Base-by-base conservation (phyloP, 2,888 invertebrate genomes). In the Hemaris fuciformis region DNA sequence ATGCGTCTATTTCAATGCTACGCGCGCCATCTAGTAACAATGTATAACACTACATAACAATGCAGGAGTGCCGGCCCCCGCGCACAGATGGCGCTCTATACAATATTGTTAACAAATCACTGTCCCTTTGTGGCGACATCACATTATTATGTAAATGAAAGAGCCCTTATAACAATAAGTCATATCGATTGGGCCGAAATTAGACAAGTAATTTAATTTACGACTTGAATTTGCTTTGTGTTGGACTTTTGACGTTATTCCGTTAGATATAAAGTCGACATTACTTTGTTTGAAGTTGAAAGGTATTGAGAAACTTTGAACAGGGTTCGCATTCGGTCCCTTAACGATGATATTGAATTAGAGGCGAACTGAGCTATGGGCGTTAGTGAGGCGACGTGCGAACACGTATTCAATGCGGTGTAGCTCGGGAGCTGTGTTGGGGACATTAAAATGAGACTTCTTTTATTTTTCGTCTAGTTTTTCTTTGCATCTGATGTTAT, bases 181-280 rank as follows among this genome's bases (percentile, higher is more conserved):
- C 23, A 58, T 53, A 53, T 53, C 42, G 58, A 42, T 58, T 43
- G 42, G 5, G 58, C 23, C 62, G 70, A 60, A 69, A 60, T 69
- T 74, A 73, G 64, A 67, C 71, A 67, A 67, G 66, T 70, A 56
- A 71, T 75, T 68, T 66, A 73, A 73, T 71, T 73, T 73, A 75
- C 53, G 31, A 53, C 53, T 3, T 53, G 22, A 53, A 18, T 6
- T 61, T 22, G 27, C 61, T 34, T 43, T 57, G 57, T 43, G 43
- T 41, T 53, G 7, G 18, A 53, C 1, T 20, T 31, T 8, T 18
- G 27, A 27, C 53, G 8, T 18, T 27, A 53, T 53, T 3, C 4
- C 10, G 18, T 18, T 31, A 10, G 18, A 8, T 18, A 10, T 53
- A 53, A 53, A 53, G 31, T 18, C 15, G 27, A 31, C 18, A 31